Conservation (phyloP, 1,140 invertebrate species). For the Conopomorpha cramerella region DNA sequence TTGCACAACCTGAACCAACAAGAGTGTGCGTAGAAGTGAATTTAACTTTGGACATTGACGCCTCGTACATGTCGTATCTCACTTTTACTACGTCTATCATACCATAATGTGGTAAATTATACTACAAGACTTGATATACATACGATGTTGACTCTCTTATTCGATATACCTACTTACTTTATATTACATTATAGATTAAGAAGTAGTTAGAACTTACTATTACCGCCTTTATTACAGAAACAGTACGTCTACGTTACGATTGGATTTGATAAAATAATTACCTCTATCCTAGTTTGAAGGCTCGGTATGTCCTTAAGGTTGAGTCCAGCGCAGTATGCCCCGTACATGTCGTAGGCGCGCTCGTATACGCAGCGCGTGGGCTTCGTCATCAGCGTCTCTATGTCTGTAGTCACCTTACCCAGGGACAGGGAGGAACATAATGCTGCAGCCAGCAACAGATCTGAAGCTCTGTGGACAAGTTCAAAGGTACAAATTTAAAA, state of each 20-base stretch:
- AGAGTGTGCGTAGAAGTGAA: no score
- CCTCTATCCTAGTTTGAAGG: slow-evolving; percentile 61
- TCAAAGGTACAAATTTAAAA: no score
- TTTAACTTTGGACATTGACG: no score
- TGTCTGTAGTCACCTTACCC: slow-evolving; percentile 29
- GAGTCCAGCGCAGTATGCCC: slow-evolving; percentile 56
- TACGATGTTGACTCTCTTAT: background rate
- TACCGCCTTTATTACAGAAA: no score
- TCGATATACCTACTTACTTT: background rate
- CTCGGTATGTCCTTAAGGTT: slow-evolving; percentile 58
- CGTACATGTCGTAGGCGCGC: slow-evolving; percentile 57
- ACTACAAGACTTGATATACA: background rate
- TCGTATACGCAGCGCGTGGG: slow-evolving; percentile 52
- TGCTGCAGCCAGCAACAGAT: slow-evolving; percentile 6
- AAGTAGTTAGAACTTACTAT: no score
- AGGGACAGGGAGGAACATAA: slow-evolving; percentile 6
- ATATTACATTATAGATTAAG: background rate
- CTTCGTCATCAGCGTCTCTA: slow-evolving; percentile 24
- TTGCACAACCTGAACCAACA: background rate
- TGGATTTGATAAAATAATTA: slow-evolving; percentile 10
- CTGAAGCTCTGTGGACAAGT: slow-evolving; percentile 13
- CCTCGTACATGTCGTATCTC: no score
- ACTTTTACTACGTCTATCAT: no score
- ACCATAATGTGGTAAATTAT: background rate
- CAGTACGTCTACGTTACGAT: background rate